phyloP scores from a whole-genome alignment of 1,140 invertebrate genomes.

The Ptiloglossa arizonensis region DNA sequence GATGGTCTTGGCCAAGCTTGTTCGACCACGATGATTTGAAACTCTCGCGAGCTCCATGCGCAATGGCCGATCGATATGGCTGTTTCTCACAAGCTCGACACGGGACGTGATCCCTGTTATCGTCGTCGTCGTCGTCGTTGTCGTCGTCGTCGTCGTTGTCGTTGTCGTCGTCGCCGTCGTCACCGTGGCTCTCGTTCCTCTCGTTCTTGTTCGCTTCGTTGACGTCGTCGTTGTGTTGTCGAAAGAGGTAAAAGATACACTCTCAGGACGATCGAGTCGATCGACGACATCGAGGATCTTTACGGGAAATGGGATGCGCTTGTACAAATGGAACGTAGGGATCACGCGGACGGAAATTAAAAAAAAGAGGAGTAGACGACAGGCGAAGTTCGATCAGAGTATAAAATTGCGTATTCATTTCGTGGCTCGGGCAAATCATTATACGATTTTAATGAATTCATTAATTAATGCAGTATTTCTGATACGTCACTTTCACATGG shows the following conservation, averaged over 20 bases:
- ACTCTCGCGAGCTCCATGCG: constrained; percentile 47
- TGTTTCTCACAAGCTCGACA: constrained; percentile 58
- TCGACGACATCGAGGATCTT: constrained; percentile 22
- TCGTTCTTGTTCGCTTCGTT: not conserved
- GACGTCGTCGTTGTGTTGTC: constrained; percentile 19
- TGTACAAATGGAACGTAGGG: not conserved
- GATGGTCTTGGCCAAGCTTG: constrained; percentile 12
- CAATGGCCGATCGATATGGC: constrained; percentile 61
- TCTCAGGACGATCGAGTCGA: constrained; percentile 44
- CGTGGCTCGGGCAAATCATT: not conserved
- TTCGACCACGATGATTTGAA: constrained; percentile 55
- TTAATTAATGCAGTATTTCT: too few species aligned
- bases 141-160: not conserved
- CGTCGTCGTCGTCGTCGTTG: constrained; percentile 20
- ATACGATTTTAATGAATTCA: too few species aligned
- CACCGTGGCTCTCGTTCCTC: not conserved
- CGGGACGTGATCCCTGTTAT: constrained; percentile 51
- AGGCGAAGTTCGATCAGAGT: not conserved
- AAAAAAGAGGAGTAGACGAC: not conserved
- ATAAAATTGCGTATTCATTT: not conserved
- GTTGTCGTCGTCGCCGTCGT: constrained; percentile 34
- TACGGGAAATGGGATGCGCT: constrained; percentile 11
- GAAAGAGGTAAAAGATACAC: constrained; percentile 47
- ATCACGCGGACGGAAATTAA: constrained; percentile 46
- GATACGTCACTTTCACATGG: too few species aligned